A percentile compares a stretch with the other conserved stretches of the same genome.
Evolutionary conservation across 2,888 invertebrate genomes (phyloP).

Genomic region (Melinaea marsaeus): DNA sequence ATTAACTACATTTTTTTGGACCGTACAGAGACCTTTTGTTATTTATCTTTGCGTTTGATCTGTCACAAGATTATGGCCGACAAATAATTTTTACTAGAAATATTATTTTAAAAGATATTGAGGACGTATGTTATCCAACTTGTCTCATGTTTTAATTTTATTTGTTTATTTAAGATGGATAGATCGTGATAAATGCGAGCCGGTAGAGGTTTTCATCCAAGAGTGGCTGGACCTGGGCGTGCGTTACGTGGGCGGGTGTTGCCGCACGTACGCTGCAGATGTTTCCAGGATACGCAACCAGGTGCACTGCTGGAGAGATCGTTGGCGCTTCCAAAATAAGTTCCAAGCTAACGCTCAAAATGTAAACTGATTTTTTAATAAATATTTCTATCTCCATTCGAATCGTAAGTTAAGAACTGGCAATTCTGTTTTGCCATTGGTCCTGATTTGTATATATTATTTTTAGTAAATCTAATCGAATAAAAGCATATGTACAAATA

Average conservation of each 20-base stretch:
- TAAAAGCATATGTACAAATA: constrained; percentile 13
- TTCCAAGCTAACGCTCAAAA: constrained; percentile 36
- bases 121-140: too few species aligned
- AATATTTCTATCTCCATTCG: constrained; percentile 9
- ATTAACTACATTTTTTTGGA: neutral
- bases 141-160: too few species aligned
- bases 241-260: constrained; percentile 94
- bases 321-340: constrained; percentile 56
- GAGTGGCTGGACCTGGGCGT: constrained; percentile 91
- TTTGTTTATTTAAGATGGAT: constrained; percentile 79
- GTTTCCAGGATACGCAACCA: constrained; percentile 84
- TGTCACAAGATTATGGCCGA: too few species aligned
- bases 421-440: neutral
- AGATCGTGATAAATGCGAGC: constrained; percentile 82
- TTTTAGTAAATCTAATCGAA: constrained; percentile 12
- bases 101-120: too few species aligned
- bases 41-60: too few species aligned
- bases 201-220: constrained; percentile 83
- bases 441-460: constrained; percentile 20
- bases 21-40: too few species aligned
- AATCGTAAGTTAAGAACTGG: constrained; percentile 10
- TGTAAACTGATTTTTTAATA: constrained; percentile 8
- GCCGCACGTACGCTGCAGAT: constrained; percentile 90
- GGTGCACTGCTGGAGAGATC: constrained; percentile 74
- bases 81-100: too few species aligned